Conservation (phyloP, 1,140 invertebrate species). For the Globodera ellingtonae region DNA sequence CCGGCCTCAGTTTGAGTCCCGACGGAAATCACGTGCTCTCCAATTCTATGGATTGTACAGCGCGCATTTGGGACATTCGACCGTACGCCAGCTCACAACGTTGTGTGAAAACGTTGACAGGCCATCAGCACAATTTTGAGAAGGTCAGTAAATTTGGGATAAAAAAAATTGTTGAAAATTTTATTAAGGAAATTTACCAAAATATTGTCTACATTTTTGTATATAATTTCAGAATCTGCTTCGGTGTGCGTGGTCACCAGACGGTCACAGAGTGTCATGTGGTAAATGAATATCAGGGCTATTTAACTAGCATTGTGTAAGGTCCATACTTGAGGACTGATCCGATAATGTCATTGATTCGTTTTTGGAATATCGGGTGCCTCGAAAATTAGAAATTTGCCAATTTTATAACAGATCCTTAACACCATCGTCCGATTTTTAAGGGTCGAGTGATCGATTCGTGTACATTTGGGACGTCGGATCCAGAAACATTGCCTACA, state of each 20-base stretch:
- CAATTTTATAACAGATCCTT: not conserved
- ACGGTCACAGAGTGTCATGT: slow-evolving; percentile 80
- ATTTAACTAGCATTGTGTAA: too few species aligned
- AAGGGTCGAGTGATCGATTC: slow-evolving; percentile 82
- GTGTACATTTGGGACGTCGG: slow-evolving; percentile 97
- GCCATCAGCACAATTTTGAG: slow-evolving; percentile 97
- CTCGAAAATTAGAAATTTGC: too few species aligned
- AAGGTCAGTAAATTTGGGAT: slow-evolving; percentile 65
- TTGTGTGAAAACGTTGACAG: slow-evolving; percentile 87
- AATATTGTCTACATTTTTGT: slow-evolving; percentile 36
- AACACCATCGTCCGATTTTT: not conserved
- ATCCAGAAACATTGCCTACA: slow-evolving; percentile 83
- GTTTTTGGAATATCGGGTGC: too few species aligned
- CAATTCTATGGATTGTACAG: slow-evolving; percentile 94
- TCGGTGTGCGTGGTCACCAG: slow-evolving; percentile 82
- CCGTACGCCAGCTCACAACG: slow-evolving; percentile 81
- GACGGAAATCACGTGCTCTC: slow-evolving; percentile 91
- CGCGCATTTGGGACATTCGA: slow-evolving; percentile 75
- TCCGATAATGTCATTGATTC: too few species aligned
- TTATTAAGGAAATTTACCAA: too few species aligned
- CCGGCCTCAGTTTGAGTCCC: slow-evolving; percentile 84
- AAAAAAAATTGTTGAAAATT: slow-evolving; percentile 4
- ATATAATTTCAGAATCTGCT: slow-evolving; percentile 74
- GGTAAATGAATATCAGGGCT: slow-evolving; percentile 68
- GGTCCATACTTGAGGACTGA: too few species aligned